Base-by-base conservation (phyloP, 1,140 invertebrate species). In the Ceratoteleas bidentatus region DNA sequence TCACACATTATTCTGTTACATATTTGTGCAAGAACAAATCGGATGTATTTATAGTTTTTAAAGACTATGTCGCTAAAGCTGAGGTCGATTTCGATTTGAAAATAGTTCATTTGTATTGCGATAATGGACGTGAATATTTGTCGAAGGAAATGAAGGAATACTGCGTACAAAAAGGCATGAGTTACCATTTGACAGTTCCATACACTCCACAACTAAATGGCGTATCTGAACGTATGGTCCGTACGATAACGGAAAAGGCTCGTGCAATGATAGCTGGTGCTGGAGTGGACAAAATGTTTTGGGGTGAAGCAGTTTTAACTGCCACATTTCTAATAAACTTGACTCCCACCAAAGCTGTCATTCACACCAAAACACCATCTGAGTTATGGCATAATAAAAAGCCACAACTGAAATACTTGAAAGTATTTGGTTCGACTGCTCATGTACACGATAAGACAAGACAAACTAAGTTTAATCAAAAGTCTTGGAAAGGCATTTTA, bases 141-240 rank as follows among this genome's bases (percentile, higher is more conserved):
- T 89, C 88, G 8, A 85, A 56, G 65, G 86, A 89, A 50, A 87
- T 91, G 73, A 89, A 88, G 84, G 69, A 40, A 6, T 40, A 10
- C 11, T 40, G 38, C 6, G 11, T 10, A 40, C 8, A 40, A 40
- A 40, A 40, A 11, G 38, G 36, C 36, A 38, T 38, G 5, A 38
- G 36, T 9, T 38, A 38, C 86, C 86, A 92, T 60, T 88, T 86
- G 43, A 92, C 88, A 5, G 86, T 91, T 54, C 85, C 89, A 40
- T 87, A 90, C 5, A 92, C 88, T 3, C 91, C 92, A 10, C 54
- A 76, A n/a, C 54, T 11, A n/a, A 76, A 76, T 36, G 47, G 54
- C n/a, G 54, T 66, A 5, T n/a, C 53, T 10, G 45, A 65, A 60
- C 13, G 61, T 0, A 68, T 66, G 43, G 34, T 38, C 43, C 10